Evolutionary conservation across 2,888 invertebrate genomes (phyloP).

Genomic region (Lasioglossum malachurum): DNA sequence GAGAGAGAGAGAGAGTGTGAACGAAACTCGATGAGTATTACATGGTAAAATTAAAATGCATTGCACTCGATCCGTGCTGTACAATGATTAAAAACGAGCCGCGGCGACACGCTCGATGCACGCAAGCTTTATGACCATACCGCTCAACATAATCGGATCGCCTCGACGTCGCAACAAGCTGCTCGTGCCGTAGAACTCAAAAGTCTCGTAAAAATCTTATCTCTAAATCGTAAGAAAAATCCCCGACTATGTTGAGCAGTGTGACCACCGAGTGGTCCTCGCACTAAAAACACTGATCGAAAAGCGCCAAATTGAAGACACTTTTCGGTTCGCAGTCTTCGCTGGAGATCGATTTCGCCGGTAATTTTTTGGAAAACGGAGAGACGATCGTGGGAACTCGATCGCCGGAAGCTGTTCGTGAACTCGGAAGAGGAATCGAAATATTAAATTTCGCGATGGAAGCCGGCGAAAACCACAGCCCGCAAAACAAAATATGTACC

Average conservation of each 20-base stretch:
- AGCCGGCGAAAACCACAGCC: not conserved
- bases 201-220: slow-evolving; percentile 13
- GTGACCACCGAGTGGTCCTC: not conserved
- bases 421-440: not conserved
- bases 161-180: not conserved
- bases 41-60: slow-evolving; percentile 75
- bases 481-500: not conserved
- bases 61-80: slow-evolving; percentile 66
- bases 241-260: slow-evolving; percentile 20
- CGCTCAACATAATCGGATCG: slow-evolving; percentile 7
- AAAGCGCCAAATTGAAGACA: not conserved
- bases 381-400: not conserved
- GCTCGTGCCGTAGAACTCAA: not conserved
- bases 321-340: not conserved
- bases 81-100: slow-evolving; percentile 32
- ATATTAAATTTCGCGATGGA: not conserved
- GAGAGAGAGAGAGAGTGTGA: slow-evolving; percentile 53
- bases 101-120: not conserved
- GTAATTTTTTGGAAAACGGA: not conserved
- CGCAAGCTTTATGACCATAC: slow-evolving; percentile 2
- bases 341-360: not conserved
- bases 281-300: not conserved
- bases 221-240: not conserved
- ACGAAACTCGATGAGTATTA: slow-evolving; percentile 75
- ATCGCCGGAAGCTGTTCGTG: not conserved